These are phyloP conservation scores for Ceyx melanurus DNA, from an alignment of 2,113 vertebrate species.

Conservation along the genomic window DNA sequence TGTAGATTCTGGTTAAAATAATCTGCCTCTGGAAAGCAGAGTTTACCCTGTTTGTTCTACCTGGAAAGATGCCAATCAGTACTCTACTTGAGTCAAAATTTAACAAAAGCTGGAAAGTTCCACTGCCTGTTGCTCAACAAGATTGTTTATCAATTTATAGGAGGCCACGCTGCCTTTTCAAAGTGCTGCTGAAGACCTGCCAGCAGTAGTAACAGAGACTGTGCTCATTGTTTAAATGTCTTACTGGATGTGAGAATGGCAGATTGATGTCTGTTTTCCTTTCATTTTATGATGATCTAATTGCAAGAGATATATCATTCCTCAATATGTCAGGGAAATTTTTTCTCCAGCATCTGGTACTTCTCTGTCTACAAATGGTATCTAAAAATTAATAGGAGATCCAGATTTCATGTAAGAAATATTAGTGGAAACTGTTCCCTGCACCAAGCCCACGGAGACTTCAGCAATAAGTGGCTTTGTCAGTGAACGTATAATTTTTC, in stretches of 20 bases:
- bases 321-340: conserved; percentile 42
- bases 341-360: conserved; percentile 30
- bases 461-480: conserved; percentile 21
- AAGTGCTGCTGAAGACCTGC: conserved; percentile 50
- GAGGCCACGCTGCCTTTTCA: not conserved
- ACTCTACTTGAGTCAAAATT: conserved; percentile 31
- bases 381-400: conserved; percentile 55
- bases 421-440: not conserved
- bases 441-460: not conserved
- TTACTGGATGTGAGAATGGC: not conserved
- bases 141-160: conserved; percentile 55
- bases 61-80: conserved; percentile 15
- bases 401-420: not conserved
- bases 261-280: conserved; percentile 49
- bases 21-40: not conserved
- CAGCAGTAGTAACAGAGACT: conserved; percentile 23
- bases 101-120: conserved; percentile 37
- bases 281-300: conserved; percentile 61
- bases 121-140: conserved; percentile 30
- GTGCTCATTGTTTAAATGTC: conserved; percentile 23
- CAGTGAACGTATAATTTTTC: conserved; percentile 29
- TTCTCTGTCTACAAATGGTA: not conserved
- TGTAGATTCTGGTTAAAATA: not conserved
- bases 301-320: conserved; percentile 59
- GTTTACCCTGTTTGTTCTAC: conserved; percentile 15